These are phyloP conservation scores for Euleptes europaea DNA, from an alignment of 2,113 vertebrate species.

Conservation along the genomic window DNA sequence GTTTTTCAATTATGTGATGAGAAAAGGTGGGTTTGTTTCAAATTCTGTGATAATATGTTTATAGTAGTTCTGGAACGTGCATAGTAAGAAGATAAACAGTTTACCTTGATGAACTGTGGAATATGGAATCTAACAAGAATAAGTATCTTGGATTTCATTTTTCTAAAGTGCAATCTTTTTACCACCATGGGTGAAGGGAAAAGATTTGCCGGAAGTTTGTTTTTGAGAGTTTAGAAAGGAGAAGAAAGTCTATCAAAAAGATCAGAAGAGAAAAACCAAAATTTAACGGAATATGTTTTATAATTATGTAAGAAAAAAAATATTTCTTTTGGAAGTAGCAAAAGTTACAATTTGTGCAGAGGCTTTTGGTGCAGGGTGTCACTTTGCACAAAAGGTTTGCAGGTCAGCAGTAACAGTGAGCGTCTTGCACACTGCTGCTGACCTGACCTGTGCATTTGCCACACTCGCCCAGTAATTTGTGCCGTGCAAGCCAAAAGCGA, in stretches of 20 bases:
- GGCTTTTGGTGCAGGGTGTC: neutral
- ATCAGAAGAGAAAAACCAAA: no score
- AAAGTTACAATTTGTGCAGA: neutral
- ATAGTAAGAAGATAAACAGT: neutral
- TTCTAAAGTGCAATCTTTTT: neutral
- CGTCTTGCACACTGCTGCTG: neutral
- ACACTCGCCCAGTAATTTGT: neutral
- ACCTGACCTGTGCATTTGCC: neutral
- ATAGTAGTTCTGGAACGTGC: neutral
- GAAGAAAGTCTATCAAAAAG: neutral
- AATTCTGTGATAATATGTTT: neutral
- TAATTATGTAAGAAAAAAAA: neutral
- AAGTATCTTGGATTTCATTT: neutral
- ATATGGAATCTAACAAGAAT: neutral
- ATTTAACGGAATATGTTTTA: neutral
- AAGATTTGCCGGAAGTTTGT: neutral
- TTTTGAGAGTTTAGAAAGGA: neutral
- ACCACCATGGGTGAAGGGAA: neutral
- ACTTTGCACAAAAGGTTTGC: neutral
- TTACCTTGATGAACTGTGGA: neutral
- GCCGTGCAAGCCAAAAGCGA: neutral
- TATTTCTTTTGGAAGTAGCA: neutral
- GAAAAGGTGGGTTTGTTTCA: slow-evolving; percentile 85
- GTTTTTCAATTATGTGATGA: slow-evolving; percentile 99
- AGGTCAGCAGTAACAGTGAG: neutral